phyloP scores from a whole-genome alignment of 2,113 vertebrate genomes.

The Haliaeetus leucogaster region DNA sequence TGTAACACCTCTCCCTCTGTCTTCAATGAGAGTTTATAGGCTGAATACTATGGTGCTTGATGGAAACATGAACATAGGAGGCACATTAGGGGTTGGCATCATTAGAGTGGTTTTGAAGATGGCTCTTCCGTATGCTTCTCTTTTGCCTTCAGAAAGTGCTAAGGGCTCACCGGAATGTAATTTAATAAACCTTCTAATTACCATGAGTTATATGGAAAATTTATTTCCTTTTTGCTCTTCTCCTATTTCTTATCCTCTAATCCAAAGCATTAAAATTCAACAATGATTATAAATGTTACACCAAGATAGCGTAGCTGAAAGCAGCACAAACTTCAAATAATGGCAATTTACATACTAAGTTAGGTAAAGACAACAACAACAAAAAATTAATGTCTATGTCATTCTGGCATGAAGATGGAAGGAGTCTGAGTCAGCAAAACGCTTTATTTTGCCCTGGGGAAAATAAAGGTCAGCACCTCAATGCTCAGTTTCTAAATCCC shows the following conservation, averaged over 20 bases:
- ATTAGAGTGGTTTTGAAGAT: not conserved
- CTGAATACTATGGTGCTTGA: not conserved
- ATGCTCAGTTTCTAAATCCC: not conserved
- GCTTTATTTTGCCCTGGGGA: not conserved
- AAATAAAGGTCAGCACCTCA: not conserved
- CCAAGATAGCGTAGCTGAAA: not conserved
- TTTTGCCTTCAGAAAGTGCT: not conserved
- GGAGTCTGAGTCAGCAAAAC: not conserved
- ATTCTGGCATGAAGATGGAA: not conserved
- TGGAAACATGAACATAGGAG: not conserved
- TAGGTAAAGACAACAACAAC: not conserved
- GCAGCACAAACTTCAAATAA: not conserved
- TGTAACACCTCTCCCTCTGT: not conserved
- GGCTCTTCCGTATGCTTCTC: not conserved
- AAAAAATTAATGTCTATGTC: not conserved
- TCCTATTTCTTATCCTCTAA: not conserved
- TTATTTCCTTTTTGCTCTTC: not conserved
- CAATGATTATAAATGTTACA: not conserved
- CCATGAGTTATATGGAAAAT: not conserved
- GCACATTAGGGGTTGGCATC: too few relatives aligned
- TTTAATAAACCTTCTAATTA: not conserved
- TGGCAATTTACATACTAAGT: not conserved
- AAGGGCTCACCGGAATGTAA: not conserved
- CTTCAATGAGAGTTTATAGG: not conserved
- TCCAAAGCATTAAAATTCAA: not conserved